Percentiles rank a stretch among this genome's conserved stretches.
Evolutionary conservation across 2,797 vertebrate genomes (phyloP).

Genomic region (Chanos chanos): DNA sequence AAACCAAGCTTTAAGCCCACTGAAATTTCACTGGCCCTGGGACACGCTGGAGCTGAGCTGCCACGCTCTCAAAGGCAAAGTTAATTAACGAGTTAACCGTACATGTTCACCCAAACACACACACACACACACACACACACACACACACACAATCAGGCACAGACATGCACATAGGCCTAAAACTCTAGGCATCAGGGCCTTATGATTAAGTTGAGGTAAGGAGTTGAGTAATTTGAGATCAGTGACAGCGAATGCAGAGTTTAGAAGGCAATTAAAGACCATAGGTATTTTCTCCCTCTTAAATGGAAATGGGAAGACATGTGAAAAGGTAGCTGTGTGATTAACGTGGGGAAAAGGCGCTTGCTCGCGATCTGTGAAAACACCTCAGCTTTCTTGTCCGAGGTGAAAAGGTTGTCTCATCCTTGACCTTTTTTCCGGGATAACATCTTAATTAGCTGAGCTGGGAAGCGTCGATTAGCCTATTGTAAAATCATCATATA

Average conservation of each 20-base stretch:
- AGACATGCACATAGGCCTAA: too few relatives aligned
- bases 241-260: constrained; percentile 23
- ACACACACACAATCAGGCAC: not conserved
- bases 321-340: not conserved
- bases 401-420: constrained; percentile 21
- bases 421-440: too few relatives aligned
- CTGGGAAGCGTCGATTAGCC: too few relatives aligned
- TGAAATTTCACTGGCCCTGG: not conserved
- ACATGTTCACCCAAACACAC: not conserved
- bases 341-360: constrained; percentile 15
- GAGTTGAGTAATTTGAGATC: constrained; percentile 27
- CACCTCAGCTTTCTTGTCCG: not conserved
- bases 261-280: constrained; percentile 3
- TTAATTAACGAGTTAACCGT: constrained; percentile 13
- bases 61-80: not conserved
- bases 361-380: constrained; percentile 8
- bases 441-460: too few relatives aligned
- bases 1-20: not conserved
- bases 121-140: not conserved
- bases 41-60: not conserved
- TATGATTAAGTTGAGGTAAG: not conserved
- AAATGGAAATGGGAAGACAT: not conserved
- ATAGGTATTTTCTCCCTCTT: constrained; percentile 23
- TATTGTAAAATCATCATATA: too few relatives aligned
- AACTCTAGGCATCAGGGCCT: not conserved